Base-by-base conservation (phyloP, 1,140 invertebrate genomes). In the Cherax quadricarinatus region DNA sequence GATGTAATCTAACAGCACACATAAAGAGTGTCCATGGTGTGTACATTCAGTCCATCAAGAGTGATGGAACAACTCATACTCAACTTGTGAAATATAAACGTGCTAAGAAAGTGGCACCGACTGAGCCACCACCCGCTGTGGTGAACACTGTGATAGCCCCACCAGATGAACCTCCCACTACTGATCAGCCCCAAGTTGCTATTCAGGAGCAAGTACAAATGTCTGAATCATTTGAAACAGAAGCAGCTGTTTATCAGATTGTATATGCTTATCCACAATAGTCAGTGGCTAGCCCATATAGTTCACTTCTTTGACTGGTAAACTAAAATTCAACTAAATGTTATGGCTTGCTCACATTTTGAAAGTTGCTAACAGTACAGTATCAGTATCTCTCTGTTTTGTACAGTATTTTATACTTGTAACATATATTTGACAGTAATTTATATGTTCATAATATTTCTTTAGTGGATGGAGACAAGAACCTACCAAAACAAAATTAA, bases 11-110 rank as follows among this genome's bases (percentile, higher is more conserved):
- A 41, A 91, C 73, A n/a, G 89, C 89, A 2, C 89, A 91, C 60
- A 86, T 91, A 57, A 86, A 86, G 60, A 91, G 89, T 81, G 89
- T 91, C 16, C 89, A 91, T 51, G 89, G 89, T 48, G 89, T 91
- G 24, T 79, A 86, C 75, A 86, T 91, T 24, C 84, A 91, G 30
- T 91, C 89, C 5, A 86, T 91, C 10, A 91, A 86, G 30, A 91
- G 89, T 86, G 89, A 91, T 81, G 89, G 89, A 18, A 91, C 89
- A 10, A 91, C 84, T 24, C 89, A 91, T 24, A 91, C 84, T 30
- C 83, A 91, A 30, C 70, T 91, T 21, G 89, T 91, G 1, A 91
- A 91, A 66, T 91, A 91, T 60, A 91, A 91, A 75, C 89, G 89
- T 14, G 83, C 84, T n/a, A 91, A 91, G 57, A 91, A 91, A 62